Base-by-base conservation (phyloP, 1,140 invertebrate genomes). In the Philaenus spumarius region DNA sequence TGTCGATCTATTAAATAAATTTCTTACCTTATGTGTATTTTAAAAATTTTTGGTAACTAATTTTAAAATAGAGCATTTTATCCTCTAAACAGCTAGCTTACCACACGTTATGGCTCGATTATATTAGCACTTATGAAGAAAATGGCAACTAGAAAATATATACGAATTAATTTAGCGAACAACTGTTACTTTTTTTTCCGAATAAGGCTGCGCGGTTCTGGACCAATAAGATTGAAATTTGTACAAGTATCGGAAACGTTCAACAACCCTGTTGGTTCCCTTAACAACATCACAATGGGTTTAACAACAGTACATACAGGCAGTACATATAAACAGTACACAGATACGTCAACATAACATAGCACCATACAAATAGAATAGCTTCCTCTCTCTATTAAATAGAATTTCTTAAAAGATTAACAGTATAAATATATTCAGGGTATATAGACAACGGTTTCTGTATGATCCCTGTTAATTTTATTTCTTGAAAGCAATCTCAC, bases 121-220 rank as follows among this genome's bases (percentile, higher is more conserved):
- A 22, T 22, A 47, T 19, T 20, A 14, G 45, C 45, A 15, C 17
- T 20, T 20, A 14, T 19, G 12, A 14, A 47, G 15, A 23, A 23
- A 6, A 47, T 47, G 14, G 12, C 45, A 14, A 23, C 15, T 23
- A 47, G 45, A 17, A 5, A 47, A 47, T 2, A 22, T 47, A 47
- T 14, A 9, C 5, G 17, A 14, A 5, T 20, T 47, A 17, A 47
- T 20, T 47, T 47, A 47, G 12, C 5, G 45, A 22, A 23, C 17
- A 22, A 14, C 2, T 19, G 20, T 47, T n/a, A n/a, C n/a, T n/a
- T 47, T 12, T 47, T 12, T n/a, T 35, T 37, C 35, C 50, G 37
- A 22, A 37, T 53, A 53, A 53, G 50, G 50, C 50, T 53, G 50
- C 50, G 37, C 37, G 50, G 50, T 34, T 37, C 50, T 53, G 50